A percentile compares a stretch with the other conserved stretches of the same genome.
Conservation (phyloP, 2,888 invertebrate species). For the Ophioninae sp. region DNA sequence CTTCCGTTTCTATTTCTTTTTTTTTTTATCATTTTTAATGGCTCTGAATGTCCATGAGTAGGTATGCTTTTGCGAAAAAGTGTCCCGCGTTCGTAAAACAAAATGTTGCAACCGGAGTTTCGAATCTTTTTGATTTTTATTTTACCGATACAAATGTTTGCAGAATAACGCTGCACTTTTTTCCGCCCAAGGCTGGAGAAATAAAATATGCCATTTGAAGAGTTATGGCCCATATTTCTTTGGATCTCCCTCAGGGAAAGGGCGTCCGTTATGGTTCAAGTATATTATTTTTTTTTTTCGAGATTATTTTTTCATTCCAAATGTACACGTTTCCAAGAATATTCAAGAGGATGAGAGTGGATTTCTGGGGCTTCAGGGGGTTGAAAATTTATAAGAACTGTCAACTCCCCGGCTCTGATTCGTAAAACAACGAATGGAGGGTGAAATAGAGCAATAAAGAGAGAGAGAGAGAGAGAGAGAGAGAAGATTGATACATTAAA, state of each 20-base stretch:
- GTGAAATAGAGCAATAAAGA: no score
- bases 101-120: not conserved
- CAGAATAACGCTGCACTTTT: not conserved
- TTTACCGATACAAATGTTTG: not conserved
- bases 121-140: not conserved
- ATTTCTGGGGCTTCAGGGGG: not conserved
- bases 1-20: not conserved
- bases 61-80: not conserved
- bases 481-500: not conserved
- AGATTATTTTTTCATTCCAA: not conserved
- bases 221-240: not conserved
- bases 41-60: not conserved
- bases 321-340: not conserved
- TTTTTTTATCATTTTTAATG: constrained; percentile 10
- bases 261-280: not conserved
- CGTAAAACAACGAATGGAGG: not conserved
- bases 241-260: not conserved
- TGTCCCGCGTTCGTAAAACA: not conserved
- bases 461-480: not conserved
- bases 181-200: not conserved
- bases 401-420: not conserved
- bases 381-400: not conserved
- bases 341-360: not conserved
- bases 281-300: not conserved
- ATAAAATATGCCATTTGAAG: not conserved